A percentile compares a stretch with the other conserved stretches of the same genome.
phyloP scores from a whole-genome alignment of 2,888 invertebrate species.

The Amiota communis region DNA sequence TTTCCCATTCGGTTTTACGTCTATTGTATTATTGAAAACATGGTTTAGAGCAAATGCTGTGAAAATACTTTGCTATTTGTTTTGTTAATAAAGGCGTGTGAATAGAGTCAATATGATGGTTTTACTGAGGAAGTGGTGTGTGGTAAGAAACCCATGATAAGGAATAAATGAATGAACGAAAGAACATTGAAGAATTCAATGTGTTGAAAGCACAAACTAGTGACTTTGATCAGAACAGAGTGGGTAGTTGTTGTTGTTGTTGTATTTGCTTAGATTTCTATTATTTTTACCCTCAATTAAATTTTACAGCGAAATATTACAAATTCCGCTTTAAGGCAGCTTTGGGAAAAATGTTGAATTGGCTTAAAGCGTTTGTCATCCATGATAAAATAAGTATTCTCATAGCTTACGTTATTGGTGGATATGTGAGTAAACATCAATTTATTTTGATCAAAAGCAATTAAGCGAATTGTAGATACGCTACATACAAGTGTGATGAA shows the following conservation, averaged over 20 bases:
- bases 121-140: not conserved
- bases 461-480: too few species aligned
- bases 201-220: not conserved
- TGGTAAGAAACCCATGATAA: slow-evolving; percentile 1
- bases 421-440: too few species aligned
- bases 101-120: not conserved
- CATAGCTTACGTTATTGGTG: too few species aligned
- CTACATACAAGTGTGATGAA: too few species aligned
- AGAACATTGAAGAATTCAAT: not conserved
- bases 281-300: slow-evolving; percentile 53
- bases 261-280: slow-evolving; percentile 25
- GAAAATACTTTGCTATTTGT: slow-evolving; percentile 53
- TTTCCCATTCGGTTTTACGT: not conserved
- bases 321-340: slow-evolving; percentile 28
- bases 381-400: too few species aligned
- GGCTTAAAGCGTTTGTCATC: slow-evolving; percentile 21
- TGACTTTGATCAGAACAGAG: not conserved
- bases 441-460: too few species aligned
- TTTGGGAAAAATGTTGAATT: slow-evolving; percentile 55
- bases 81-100: slow-evolving; percentile 57
- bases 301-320: slow-evolving; percentile 49
- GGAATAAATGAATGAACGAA: not conserved
- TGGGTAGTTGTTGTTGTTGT: not conserved
- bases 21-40: slow-evolving; percentile 59
- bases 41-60: slow-evolving; percentile 59